Percentiles rank a stretch among this genome's conserved stretches.
phyloP scores from a whole-genome alignment of 2,797 vertebrate genomes.

The Carapus acus region DNA sequence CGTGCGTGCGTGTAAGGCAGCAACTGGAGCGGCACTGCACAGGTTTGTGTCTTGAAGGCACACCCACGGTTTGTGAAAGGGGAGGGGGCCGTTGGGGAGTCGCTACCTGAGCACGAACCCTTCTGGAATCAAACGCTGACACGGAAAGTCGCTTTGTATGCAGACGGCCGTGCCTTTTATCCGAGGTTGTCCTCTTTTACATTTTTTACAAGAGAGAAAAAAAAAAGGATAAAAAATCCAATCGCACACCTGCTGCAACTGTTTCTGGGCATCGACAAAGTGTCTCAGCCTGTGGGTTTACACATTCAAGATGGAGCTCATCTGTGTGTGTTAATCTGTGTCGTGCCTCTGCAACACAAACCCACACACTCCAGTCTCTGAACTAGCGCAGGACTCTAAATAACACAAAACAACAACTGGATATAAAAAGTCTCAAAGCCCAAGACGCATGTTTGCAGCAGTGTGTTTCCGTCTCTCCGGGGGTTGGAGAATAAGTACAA shows the following conservation, averaged over 20 bases:
- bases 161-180: slow-evolving; percentile 25
- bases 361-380: slow-evolving; percentile 5
- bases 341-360: slow-evolving; percentile 14
- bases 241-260: slow-evolving; percentile 22
- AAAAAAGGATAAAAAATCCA: slow-evolving; percentile 35
- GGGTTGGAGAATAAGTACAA: slow-evolving; percentile 24
- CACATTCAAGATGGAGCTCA: slow-evolving; percentile 26
- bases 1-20: slow-evolving; percentile 11
- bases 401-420: slow-evolving; percentile 11
- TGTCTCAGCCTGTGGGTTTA: slow-evolving; percentile 28
- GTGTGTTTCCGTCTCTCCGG: slow-evolving; percentile 25
- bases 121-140: slow-evolving; percentile 68
- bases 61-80: slow-evolving; percentile 36
- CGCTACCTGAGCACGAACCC: slow-evolving; percentile 52
- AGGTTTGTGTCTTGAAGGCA: slow-evolving; percentile 48
- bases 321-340: slow-evolving; percentile 24
- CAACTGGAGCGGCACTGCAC: slow-evolving; percentile 5
- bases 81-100: slow-evolving; percentile 47
- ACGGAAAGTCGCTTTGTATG: slow-evolving; percentile 65
- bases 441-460: slow-evolving; percentile 33
- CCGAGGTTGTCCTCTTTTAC: too few relatives aligned
- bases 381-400: slow-evolving; percentile 17
- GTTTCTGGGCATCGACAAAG: slow-evolving; percentile 18
- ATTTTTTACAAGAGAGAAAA: too few relatives aligned
- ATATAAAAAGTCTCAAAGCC: slow-evolving; percentile 24